Percentiles rank a stretch among this genome's conserved stretches.
Evolutionary conservation across 2,888 invertebrate genomes (phyloP).

Genomic region (Temnothorax unifasciatus): DNA sequence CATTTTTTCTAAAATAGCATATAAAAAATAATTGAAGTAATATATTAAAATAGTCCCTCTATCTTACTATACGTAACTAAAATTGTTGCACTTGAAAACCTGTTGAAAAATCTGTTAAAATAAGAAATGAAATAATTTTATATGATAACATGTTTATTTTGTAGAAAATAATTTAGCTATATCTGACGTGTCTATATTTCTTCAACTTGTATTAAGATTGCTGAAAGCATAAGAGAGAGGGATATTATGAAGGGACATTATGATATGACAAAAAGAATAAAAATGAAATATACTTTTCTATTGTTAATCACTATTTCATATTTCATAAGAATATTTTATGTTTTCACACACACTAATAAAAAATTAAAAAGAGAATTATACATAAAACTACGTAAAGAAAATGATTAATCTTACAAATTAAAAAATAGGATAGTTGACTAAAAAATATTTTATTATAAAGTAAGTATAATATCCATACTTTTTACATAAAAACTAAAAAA

Average conservation of each 20-base stretch:
- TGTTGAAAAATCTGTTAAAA: not conserved
- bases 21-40: too few species aligned
- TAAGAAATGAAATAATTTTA: not conserved
- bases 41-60: too few species aligned
- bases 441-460: not conserved
- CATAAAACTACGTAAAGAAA: not conserved
- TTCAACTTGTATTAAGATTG: not conserved
- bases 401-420: not conserved
- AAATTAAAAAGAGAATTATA: not conserved
- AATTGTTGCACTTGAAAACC: not conserved
- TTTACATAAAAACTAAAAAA: not conserved
- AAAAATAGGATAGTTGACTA: not conserved
- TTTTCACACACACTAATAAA: not conserved
- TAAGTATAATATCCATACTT: not conserved
- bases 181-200: not conserved
- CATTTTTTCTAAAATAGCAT: too few species aligned
- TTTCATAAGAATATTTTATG: not conserved
- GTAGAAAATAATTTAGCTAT: not conserved
- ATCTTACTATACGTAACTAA: not conserved
- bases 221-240: not conserved
- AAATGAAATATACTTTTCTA: not conserved
- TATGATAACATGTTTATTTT: not conserved
- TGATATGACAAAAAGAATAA: too few species aligned
- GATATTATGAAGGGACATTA: not conserved
- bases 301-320: not conserved